These are phyloP conservation scores for Papilio aristodemus DNA, from an alignment of 1,140 invertebrate species.

Conservation along the genomic window DNA sequence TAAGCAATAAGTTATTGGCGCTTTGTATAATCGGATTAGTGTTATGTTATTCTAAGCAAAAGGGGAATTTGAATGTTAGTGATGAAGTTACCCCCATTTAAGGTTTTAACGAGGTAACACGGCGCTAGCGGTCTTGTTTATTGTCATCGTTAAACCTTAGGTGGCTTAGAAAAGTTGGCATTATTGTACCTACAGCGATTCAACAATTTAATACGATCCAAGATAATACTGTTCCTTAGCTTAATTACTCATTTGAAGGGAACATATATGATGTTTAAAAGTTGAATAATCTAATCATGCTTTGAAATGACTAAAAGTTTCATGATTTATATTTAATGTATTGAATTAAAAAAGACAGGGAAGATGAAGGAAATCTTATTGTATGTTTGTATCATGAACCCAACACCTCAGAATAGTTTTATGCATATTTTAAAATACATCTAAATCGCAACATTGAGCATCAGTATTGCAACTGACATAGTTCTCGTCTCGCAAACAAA, in stretches of 20 bases:
- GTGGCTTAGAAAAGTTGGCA: slow-evolving; percentile 9
- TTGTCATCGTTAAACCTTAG: slow-evolving; percentile 1
- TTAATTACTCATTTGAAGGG: background rate
- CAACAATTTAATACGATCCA: slow-evolving; percentile 12
- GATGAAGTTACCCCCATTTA: slow-evolving; percentile 7
- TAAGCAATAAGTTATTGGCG: too few relatives aligned
- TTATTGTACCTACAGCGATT: slow-evolving; percentile 6
- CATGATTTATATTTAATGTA: background rate
- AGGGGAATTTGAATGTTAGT: background rate
- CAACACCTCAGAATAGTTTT: background rate
- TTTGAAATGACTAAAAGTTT: background rate
- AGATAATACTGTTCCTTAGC: slow-evolving; percentile 5
- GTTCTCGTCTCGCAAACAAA: slow-evolving; percentile 1
- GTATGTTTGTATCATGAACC: background rate
- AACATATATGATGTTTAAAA: background rate
- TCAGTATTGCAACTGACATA: background rate
- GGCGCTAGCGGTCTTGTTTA: slow-evolving; percentile 11
- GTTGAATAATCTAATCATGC: too few relatives aligned
- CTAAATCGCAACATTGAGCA: background rate
- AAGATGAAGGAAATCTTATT: too few relatives aligned
- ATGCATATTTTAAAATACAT: background rate
- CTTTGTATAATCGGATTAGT: background rate
- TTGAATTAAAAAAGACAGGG: too few relatives aligned
- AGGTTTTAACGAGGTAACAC: slow-evolving; percentile 14
- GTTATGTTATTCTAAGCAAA: background rate